Base-by-base conservation (phyloP, 1,140 invertebrate genomes). In the Rhizoglyphus robini region DNA sequence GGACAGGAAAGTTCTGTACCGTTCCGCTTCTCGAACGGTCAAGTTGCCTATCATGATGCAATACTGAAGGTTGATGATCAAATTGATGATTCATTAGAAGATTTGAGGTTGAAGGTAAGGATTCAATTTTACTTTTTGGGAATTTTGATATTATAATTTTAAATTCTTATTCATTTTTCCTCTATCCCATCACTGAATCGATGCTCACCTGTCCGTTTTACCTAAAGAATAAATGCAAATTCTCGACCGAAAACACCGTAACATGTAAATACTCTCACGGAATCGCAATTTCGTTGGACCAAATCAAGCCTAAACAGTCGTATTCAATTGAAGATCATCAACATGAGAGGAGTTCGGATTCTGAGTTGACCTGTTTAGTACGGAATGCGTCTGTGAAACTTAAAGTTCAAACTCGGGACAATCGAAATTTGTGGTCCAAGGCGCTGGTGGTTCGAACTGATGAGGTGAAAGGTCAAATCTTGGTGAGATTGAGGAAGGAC, bases 1-100 rank as follows among this genome's bases (percentile, higher is more conserved):
- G n/a, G n/a, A n/a, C n/a, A n/a, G n/a, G 47, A 60, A 60, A 62
- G 63, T 62, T 63, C 25, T 4, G 63, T 34, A 34, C 63, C 63
- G 29, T 65, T 25, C 8, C 18, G 58, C 3, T 30, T 32, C 18
- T 27, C 15, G 62, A 60, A 65, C 31, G 61, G 61, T 1, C 3
- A 32, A 48, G 25, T 63, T 20, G 31, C 25, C n/a, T 65, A 65
- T 46, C 63, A 65, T 34, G 36, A 65, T 34, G 63, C 47, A 27
- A 65, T 57, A 4, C 18, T 29, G 8, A 30, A 29, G 15, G 32
- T 32, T 18, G 36, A 63, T n/a, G 63, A 65, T 13, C 13, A 54
- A 23, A 20, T 1, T 65, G 48, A 8, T 62, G 27, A 38, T 20
- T 15, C 27, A 18, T 3, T 58, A 30, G 3, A 47, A 18, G 29